Conservation (phyloP, 2,113 vertebrate species). For the Picathartes gymnocephalus region DNA sequence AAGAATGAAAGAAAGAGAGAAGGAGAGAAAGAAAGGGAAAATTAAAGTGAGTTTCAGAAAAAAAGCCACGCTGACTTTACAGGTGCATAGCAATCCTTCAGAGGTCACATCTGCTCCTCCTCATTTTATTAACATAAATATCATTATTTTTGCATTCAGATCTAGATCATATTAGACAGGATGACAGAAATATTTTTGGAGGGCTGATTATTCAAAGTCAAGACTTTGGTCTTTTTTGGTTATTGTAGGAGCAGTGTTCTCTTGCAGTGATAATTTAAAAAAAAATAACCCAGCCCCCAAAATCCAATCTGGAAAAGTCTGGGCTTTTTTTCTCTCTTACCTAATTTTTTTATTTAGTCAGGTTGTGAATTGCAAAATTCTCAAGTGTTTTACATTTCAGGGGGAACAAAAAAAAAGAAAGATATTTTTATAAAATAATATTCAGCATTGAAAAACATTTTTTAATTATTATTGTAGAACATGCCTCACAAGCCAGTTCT, state of each 20-base stretch:
- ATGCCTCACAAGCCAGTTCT: not conserved
- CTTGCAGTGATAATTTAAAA: not conserved
- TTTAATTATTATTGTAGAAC: not conserved
- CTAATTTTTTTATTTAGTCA: not conserved
- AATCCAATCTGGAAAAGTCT: not conserved
- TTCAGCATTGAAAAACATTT: not conserved
- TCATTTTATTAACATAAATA: not conserved
- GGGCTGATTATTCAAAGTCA: not conserved
- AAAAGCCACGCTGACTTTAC: not conserved
- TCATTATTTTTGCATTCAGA: not conserved
- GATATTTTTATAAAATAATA: not conserved
- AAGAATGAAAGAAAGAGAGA: too few species aligned
- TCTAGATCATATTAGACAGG: not conserved
- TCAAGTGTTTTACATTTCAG: not conserved
- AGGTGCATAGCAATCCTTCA: not conserved
- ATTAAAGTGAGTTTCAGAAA: not conserved
- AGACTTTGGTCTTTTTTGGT: not conserved
- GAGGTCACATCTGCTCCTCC: not conserved
- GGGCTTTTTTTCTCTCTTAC: not conserved
- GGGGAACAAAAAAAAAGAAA: rapidly evolving
- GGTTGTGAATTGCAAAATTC: not conserved
- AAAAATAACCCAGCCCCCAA: not conserved
- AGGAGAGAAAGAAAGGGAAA: not conserved
- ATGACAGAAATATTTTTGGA: not conserved
- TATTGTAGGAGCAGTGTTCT: not conserved